A percentile compares a stretch with the other conserved stretches of the same genome.
Conservation (phyloP, 2,888 invertebrate species). For the Venusia cambrica region DNA sequence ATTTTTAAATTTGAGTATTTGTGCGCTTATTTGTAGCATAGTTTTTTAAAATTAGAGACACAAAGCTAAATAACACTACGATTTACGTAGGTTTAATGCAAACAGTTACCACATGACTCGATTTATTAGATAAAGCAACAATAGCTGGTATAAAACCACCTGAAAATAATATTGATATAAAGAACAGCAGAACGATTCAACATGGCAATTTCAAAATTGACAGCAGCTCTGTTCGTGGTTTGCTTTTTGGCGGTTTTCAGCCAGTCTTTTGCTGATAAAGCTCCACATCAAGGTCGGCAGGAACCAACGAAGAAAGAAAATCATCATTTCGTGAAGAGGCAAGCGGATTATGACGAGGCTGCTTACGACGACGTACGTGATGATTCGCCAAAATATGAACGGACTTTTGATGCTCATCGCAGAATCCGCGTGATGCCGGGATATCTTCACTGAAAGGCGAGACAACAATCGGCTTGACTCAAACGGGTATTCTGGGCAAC, state of each 20-base stretch:
- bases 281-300: constrained; percentile 2
- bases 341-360: constrained; percentile 44
- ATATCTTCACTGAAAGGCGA: constrained; percentile 59
- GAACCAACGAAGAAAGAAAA: constrained; percentile 7
- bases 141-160: constrained; percentile 27
- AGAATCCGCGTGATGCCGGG: constrained; percentile 59
- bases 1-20: too few species aligned
- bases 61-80: constrained; percentile 26
- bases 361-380: constrained; percentile 38
- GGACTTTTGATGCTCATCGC: constrained; percentile 49
- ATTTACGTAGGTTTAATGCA: constrained; percentile 17
- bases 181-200: constrained; percentile 26
- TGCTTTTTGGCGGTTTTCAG: constrained; percentile 37
- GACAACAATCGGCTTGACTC: constrained; percentile 10
- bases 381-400: constrained; percentile 38
- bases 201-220: constrained; percentile 46
- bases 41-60: too few species aligned
- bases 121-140: constrained; percentile 36
- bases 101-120: constrained; percentile 15
- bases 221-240: constrained; percentile 40
- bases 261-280: constrained; percentile 30
- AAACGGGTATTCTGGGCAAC: constrained; percentile 27
- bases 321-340: constrained; percentile 53
- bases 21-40: too few species aligned
- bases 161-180: constrained; percentile 16